Base-by-base conservation (phyloP, 2,888 invertebrate genomes). In the Tetanocera ferruginea region DNA sequence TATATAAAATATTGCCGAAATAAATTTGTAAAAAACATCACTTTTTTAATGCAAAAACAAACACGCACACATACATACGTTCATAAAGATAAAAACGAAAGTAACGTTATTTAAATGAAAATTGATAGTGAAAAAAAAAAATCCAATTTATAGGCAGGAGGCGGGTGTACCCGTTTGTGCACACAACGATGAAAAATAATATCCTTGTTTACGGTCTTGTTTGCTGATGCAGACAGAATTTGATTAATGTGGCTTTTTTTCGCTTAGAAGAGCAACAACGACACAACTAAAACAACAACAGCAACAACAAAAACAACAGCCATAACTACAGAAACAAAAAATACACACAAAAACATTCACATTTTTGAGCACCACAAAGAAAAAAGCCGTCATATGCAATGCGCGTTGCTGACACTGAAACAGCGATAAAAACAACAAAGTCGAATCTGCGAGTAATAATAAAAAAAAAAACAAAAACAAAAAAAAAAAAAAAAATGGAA, bases 241-340 rank as follows among this genome's bases (percentile, higher is more conserved):
- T 85, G 85, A 85, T 86, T 85, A 85, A 85, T 85, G 85, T 85
- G 83, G 80, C 17, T 84, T 84, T 82, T 84, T 82, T 80, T 37
- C 73, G 75, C 69, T 79, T 77, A 43, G 49, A 5, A 81, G 81
- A 79, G 81, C 80, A 57, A 52, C 60, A 81, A 76, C 79, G 74
- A 31, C n/a, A 49, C 43, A 70, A 52, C 51, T 73, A 76, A 52
- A 79, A 80, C 66, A 82, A 80, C 79, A 79, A 82, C 76, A 81
- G 67, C 66, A 79, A 52, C 34, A 62, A 62, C 34, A 70, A 51
- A 43, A 52, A 67, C 19, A 55, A 60, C 17, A 28, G 60, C 11
- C 17, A 19, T 5, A 60, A 75, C 28, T 66, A 34, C 31, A 67
- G n/a, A 14, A 74, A 66, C 25, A 75, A 51, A 25, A 43, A 37